These are phyloP conservation scores for Plotosus lineatus DNA, from an alignment of 2,113 vertebrate genomes.

Conservation along the genomic window DNA sequence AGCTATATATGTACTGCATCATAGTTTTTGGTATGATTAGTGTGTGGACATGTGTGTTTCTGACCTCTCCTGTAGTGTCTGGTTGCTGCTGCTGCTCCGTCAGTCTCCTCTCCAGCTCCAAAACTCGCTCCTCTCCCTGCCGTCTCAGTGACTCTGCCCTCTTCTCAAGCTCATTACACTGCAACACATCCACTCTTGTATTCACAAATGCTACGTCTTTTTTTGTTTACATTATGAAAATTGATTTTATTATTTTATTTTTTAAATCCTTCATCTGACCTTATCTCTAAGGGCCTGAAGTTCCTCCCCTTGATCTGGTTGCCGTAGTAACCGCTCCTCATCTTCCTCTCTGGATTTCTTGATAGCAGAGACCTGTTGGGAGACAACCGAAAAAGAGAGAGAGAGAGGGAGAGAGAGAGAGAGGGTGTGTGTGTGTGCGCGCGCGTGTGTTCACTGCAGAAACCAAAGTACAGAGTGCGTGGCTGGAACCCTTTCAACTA, in stretches of 20 bases:
- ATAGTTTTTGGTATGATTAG: background rate
- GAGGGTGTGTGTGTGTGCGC: too few species aligned
- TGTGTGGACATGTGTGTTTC: background rate
- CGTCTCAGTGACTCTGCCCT: conserved; percentile 43
- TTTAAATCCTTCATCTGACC: conserved; percentile 58
- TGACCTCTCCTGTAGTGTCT: conserved; percentile 81
- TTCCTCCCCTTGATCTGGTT: conserved; percentile 69
- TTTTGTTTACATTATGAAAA: too few species aligned
- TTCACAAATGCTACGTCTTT: background rate
- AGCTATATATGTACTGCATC: background rate
- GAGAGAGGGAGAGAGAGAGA: background rate
- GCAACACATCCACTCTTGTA: conserved; percentile 26
- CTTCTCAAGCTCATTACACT: conserved; percentile 68
- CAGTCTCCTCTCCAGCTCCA: conserved; percentile 62
- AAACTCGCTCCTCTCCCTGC: conserved; percentile 62
- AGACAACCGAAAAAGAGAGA: background rate
- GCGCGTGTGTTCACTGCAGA: background rate
- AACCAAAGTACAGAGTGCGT: background rate
- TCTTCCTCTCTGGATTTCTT: conserved; percentile 70
- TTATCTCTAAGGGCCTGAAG: conserved; percentile 71
- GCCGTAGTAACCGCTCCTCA: conserved; percentile 65
- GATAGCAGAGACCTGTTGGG: conserved; percentile 63
- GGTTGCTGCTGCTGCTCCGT: conserved; percentile 47
- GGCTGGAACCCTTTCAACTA: background rate
- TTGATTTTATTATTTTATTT: background rate